Evolutionary conservation across 64 coral and sea anemone genomes (phyloP), one percentile per base, ranked within the genome.

Genomic region (Dendronephthya gigantea): DNA sequence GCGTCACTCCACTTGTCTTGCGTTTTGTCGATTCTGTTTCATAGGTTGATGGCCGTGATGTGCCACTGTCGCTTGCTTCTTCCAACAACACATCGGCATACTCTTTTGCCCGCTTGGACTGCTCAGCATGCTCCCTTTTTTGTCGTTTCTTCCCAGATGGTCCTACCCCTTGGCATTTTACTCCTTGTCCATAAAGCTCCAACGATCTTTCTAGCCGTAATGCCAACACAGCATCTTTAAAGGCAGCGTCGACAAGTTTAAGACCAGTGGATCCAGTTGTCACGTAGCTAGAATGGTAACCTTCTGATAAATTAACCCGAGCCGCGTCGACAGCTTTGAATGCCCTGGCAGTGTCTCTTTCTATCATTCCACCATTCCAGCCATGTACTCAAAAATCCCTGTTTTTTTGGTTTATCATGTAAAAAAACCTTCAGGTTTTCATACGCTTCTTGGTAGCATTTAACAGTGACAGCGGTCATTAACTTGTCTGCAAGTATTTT

Each of bases 331-430:
- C 69, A 34, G 65, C 55, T 85, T 90, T 90, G 52, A 90, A 90
- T 39, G 88, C 88, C 14, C 82, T 85, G 79, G 85, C 84, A 52
- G 47, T 90, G 89, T n/a, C 69, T 85, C 50, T 35, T 82, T 33
- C 89, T 90, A 48, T 81, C 51, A 32, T 90, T 83, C 89, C 89
- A 86, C 84, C 89, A 90, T 50, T 90, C 81, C n/a, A 90, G 82
- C 89, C 89, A 90, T 19, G 40, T 29, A 39, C 55, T 31, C 27
- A 90, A 28, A 41, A 85, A 69, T 28, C 83, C 83, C 34, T 83
- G 51, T 40, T 86, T 86, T 36, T 38, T 31, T 76, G 83, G 83
- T 69, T 90, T 90, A 37, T 85, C 40, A 23, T 90, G 66, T 35
- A 48, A 49, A 86, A 90, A 90, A 27, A 22, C 49, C 37, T 81